A percentile compares a stretch with the other conserved stretches of the same genome.
phyloP scores from a whole-genome alignment of 2,888 invertebrate species.

The Melieria picta region DNA sequence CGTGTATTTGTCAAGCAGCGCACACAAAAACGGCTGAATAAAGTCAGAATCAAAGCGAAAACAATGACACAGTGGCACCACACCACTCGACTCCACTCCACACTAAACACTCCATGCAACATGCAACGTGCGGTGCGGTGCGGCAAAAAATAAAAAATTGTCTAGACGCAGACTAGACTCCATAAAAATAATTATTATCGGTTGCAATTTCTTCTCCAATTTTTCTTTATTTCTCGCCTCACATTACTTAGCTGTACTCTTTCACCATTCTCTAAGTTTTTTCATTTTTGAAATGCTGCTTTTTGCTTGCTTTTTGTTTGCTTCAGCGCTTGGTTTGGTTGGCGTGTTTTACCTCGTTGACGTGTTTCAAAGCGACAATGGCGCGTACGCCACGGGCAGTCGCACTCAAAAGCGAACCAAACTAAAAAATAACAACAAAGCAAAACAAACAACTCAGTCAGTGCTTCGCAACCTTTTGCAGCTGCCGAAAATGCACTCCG shows the following conservation, averaged over 20 bases:
- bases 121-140: constrained; percentile 29
- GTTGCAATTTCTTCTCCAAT: constrained; percentile 63
- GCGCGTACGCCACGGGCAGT: constrained; percentile 18
- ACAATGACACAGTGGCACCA: constrained; percentile 57
- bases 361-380: constrained; percentile 16
- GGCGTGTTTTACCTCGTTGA: constrained; percentile 17
- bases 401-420: neutral
- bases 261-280: too few relatives aligned
- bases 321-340: constrained; percentile 11
- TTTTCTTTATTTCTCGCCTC: constrained; percentile 25
- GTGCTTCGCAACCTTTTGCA: too few relatives aligned
- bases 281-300: too few relatives aligned
- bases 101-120: constrained; percentile 13
- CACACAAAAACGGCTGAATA: constrained; percentile 5
- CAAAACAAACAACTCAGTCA: too few relatives aligned
- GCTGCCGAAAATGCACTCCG: too few relatives aligned
- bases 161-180: constrained; percentile 67
- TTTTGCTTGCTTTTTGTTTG: neutral
- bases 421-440: too few relatives aligned
- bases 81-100: constrained; percentile 29
- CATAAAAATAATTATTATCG: constrained; percentile 67
- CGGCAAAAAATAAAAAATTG: constrained; percentile 55
- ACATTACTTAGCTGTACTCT: neutral
- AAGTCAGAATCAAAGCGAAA: constrained; percentile 62
- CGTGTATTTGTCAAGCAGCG: constrained; percentile 57